phyloP scores from a whole-genome alignment of 2,113 vertebrate species.

The Phylloscopus trochiloides region DNA sequence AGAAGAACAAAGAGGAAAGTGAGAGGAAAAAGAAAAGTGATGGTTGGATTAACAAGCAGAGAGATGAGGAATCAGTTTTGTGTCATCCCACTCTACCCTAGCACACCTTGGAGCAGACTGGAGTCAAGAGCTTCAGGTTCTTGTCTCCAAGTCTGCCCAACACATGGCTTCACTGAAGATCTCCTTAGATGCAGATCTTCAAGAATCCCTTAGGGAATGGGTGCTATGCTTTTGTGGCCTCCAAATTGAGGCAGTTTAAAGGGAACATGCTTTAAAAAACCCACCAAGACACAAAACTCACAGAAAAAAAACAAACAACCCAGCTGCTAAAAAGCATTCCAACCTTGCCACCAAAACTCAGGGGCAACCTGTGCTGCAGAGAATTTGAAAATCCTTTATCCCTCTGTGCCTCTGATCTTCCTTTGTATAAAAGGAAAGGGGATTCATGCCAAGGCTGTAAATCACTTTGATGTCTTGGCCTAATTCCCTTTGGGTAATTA shows the following conservation, averaged over 20 bases:
- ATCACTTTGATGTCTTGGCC: conserved; percentile 59
- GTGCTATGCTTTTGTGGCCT: neutral
- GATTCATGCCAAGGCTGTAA: conserved; percentile 43
- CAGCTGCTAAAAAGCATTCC: conserved; percentile 7
- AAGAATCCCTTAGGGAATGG: neutral
- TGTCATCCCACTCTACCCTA: no score
- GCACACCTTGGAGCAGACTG: neutral
- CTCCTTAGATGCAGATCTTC: neutral
- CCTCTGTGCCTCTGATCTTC: conserved; percentile 28
- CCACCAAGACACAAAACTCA: neutral
- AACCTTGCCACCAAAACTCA: conserved; percentile 20
- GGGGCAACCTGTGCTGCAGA: conserved; percentile 20
- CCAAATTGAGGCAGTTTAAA: neutral
- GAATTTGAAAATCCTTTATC: conserved; percentile 13
- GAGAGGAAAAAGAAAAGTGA: neutral
- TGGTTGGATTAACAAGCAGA: neutral
- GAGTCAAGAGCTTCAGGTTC: neutral
- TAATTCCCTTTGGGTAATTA: conserved; percentile 58
- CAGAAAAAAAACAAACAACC: neutral
- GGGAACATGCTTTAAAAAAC: neutral
- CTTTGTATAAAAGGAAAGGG: conserved; percentile 16
- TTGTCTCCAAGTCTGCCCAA: neutral
- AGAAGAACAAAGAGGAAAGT: neutral
- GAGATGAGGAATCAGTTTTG: neutral
- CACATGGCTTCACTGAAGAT: neutral